Conservation (phyloP, 2,113 vertebrate species). For the Melanotaenia duboulayi region DNA sequence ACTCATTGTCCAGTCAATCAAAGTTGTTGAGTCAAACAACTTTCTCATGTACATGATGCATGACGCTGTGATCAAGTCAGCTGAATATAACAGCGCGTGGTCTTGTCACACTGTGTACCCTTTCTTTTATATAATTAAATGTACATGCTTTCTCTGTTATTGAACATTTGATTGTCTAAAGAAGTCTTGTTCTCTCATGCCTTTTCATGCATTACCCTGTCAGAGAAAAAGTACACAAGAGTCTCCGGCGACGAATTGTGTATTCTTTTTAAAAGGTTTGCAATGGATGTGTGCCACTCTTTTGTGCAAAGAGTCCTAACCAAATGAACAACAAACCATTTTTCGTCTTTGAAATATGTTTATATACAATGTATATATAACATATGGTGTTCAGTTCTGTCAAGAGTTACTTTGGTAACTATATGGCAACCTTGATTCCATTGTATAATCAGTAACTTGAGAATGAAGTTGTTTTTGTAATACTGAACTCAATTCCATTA, state of each 20-base stretch:
- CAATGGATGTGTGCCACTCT: constrained; percentile 84
- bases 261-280: constrained; percentile 88
- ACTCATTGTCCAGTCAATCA: constrained; percentile 83
- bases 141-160: constrained; percentile 50
- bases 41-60: constrained; percentile 93
- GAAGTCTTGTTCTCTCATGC: constrained; percentile 52
- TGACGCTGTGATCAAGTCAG: constrained; percentile 86
- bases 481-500: constrained; percentile 52
- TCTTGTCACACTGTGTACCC: constrained; percentile 49
- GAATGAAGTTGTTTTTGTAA: constrained; percentile 74
- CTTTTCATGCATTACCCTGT: constrained; percentile 61
- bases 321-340: constrained; percentile 49
- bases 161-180: constrained; percentile 45
- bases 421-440: constrained; percentile 79
- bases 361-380: constrained; percentile 84
- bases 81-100: constrained; percentile 51
- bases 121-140: constrained; percentile 56
- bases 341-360: constrained; percentile 77
- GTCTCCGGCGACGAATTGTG: constrained; percentile 83
- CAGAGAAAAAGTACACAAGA: constrained; percentile 85
- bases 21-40: constrained; percentile 89
- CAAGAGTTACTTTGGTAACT: constrained; percentile 51
- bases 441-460: constrained; percentile 83
- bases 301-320: constrained; percentile 62
- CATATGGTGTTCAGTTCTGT: constrained; percentile 77